Conservation (phyloP, 2,888 invertebrate species). For the Eurytoma californica region DNA sequence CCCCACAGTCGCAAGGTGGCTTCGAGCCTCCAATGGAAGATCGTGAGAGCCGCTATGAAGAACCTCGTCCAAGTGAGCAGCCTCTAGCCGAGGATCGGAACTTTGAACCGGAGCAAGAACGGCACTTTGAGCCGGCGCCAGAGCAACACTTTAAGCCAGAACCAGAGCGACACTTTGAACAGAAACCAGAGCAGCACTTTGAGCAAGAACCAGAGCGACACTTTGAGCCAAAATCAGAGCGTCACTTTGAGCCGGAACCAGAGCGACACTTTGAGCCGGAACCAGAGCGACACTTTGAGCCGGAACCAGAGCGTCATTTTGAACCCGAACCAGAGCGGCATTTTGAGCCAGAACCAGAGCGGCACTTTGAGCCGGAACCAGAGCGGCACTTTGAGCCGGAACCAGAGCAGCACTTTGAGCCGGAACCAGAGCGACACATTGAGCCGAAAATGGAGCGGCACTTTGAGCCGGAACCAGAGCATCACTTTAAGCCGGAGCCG, state of each 20-base stretch:
- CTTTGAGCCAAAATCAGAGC: neutral
- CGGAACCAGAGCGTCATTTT: neutral
- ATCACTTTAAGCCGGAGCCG: constrained; percentile 5
- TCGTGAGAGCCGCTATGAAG: neutral
- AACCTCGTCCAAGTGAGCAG: neutral
- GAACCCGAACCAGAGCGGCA: constrained; percentile 1
- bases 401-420: constrained; percentile 17
- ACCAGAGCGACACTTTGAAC: neutral
- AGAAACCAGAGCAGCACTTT: neutral
- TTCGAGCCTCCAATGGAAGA: constrained; percentile 14
- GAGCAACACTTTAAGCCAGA: constrained; percentile 10
- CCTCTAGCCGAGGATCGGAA: constrained; percentile 2
- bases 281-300: neutral
- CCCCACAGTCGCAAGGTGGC: constrained; percentile 34
- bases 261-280: neutral
- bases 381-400: constrained; percentile 14
- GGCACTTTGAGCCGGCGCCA: constrained; percentile 5
- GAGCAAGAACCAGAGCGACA: neutral
- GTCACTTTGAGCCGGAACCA: neutral
- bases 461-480: constrained; percentile 7
- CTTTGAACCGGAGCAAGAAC: neutral
- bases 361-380: constrained; percentile 16
- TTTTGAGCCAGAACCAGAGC: constrained; percentile 22
- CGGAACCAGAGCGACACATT: constrained; percentile 15
- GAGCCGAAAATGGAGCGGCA: constrained; percentile 16